Evolutionary conservation across 2,113 vertebrate genomes (phyloP).

Genomic region (Myxocyprinus asiaticus): DNA sequence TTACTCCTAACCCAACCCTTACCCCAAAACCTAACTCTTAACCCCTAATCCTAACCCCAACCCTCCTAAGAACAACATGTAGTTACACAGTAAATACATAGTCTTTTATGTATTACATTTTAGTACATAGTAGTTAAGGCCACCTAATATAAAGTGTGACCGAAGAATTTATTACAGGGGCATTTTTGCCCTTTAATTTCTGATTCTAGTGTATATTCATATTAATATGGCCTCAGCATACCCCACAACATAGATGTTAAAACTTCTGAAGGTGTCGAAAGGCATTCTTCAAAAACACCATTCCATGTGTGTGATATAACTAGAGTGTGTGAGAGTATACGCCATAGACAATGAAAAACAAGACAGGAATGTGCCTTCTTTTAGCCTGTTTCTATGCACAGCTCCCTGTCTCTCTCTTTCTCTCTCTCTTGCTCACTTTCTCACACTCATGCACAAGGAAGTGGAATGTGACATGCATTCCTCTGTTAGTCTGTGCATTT

Average conservation of each 20-base stretch:
- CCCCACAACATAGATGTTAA: not conserved
- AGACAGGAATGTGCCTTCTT: slow-evolving; percentile 34
- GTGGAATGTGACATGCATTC: slow-evolving; percentile 37
- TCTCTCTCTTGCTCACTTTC: slow-evolving; percentile 5
- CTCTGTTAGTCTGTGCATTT: slow-evolving; percentile 33
- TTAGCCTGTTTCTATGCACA: slow-evolving; percentile 37
- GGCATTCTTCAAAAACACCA: slow-evolving; percentile 1
- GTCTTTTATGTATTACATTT: too few relatives aligned
- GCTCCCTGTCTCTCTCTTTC: slow-evolving; percentile 11
- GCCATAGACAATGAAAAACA: slow-evolving; percentile 22
- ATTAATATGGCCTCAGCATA: not conserved
- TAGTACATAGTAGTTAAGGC: too few relatives aligned
- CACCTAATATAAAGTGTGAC: too few relatives aligned
- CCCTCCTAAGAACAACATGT: too few relatives aligned
- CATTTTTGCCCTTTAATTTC: too few relatives aligned
- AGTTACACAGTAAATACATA: too few relatives aligned
- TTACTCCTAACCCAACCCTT: too few relatives aligned
- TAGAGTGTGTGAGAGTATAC: slow-evolving; percentile 9
- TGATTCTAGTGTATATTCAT: not conserved
- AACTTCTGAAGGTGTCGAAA: not conserved
- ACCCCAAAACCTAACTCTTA: too few relatives aligned
- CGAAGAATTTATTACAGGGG: too few relatives aligned
- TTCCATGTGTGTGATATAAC: slow-evolving; percentile 8
- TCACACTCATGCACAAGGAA: slow-evolving; percentile 1
- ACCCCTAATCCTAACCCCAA: too few relatives aligned